Percentiles rank a stretch among this genome's conserved stretches.
Evolutionary conservation across 2,113 vertebrate genomes (phyloP).

Genomic region (Sisor rabdophorus): DNA sequence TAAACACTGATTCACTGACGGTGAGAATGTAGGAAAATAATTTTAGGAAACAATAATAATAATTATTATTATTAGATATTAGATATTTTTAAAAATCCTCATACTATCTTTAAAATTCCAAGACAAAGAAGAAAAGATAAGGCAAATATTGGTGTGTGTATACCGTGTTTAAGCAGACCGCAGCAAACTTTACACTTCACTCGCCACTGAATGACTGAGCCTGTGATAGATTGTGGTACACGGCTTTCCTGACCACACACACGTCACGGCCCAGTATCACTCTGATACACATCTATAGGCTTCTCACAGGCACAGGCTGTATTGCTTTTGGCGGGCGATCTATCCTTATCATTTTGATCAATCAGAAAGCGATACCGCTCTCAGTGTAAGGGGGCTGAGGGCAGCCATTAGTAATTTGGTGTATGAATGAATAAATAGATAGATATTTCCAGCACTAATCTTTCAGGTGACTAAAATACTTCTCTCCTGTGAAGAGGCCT

Average conservation of each 20-base stretch:
- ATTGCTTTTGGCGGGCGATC: conserved; percentile 50
- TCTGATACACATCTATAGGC: conserved; percentile 37
- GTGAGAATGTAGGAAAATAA: background rate
- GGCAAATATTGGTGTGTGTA: background rate
- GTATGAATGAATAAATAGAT: conserved; percentile 72
- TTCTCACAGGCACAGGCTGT: conserved; percentile 27
- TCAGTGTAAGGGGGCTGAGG: conserved; percentile 37
- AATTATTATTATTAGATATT: too few relatives aligned
- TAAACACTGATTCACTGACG: background rate
- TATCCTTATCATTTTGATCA: conserved; percentile 54
- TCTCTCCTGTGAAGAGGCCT: conserved; percentile 70
- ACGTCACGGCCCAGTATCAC: conserved; percentile 30
- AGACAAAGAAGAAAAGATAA: conserved; percentile 11
- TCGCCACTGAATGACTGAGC: background rate
- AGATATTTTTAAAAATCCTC: background rate
- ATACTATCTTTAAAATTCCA: conserved; percentile 1
- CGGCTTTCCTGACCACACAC: conserved; percentile 20
- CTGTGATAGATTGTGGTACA: conserved; percentile 37
- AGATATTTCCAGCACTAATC: conserved; percentile 70
- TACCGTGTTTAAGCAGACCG: background rate
- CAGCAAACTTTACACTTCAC: conserved; percentile 8
- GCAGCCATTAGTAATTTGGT: conserved; percentile 59
- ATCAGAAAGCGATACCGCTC: conserved; percentile 46
- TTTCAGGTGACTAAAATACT: conserved; percentile 71
- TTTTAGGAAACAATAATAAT: background rate